A percentile compares a stretch with the other conserved stretches of the same genome.
phyloP scores from a whole-genome alignment of 2,113 vertebrate species.

The Lepisosteus osseus region DNA sequence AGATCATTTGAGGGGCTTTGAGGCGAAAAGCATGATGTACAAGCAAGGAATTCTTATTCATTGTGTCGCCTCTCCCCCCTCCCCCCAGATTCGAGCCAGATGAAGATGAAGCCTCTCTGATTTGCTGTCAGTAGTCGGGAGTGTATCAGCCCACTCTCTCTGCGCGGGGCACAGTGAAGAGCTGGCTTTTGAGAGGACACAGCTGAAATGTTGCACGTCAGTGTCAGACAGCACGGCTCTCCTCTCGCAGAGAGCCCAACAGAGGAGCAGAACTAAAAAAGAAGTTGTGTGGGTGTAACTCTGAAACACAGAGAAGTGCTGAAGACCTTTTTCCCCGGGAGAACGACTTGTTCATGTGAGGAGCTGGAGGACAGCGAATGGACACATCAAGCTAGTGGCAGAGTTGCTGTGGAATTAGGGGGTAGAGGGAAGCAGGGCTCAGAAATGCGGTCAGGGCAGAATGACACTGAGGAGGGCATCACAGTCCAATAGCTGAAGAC shows the following conservation, averaged over 20 bases:
- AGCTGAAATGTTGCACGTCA: conserved; percentile 25
- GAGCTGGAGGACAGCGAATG: too few species aligned
- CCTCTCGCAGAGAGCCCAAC: conserved; percentile 2
- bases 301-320: background rate
- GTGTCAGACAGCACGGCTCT: conserved; percentile 20
- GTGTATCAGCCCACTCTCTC: conserved; percentile 6
- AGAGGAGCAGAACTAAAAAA: conserved; percentile 9
- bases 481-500: too few species aligned
- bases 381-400: too few species aligned
- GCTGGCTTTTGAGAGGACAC: conserved; percentile 7
- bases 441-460: too few species aligned
- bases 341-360: too few species aligned
- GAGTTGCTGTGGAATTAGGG: too few species aligned
- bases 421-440: too few species aligned
- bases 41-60: conserved; percentile 1
- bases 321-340: background rate
- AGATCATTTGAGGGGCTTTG: too few species aligned
- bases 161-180: background rate
- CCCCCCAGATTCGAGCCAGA: too few species aligned
- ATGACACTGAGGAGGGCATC: too few species aligned
- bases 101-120: background rate
- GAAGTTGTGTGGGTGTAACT: background rate
- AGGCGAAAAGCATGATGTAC: conserved; percentile 14
- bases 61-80: too few species aligned
- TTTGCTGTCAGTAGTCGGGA: background rate